phyloP scores from a whole-genome alignment of 2,113 vertebrate genomes.

The Lepisosteus osseus region DNA sequence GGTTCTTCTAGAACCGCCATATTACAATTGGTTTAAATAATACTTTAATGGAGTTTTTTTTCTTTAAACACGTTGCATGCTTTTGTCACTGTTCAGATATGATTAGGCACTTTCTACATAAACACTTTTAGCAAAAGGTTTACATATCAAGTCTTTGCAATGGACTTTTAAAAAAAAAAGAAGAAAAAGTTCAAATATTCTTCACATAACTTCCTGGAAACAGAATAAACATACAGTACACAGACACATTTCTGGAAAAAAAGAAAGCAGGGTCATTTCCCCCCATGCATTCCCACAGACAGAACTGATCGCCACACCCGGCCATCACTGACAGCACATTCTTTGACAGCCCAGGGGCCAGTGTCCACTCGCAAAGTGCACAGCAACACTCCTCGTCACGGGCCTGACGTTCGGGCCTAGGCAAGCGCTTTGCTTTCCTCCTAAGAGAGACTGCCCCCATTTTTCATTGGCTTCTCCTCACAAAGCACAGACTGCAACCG shows the following conservation, averaged over 20 bases:
- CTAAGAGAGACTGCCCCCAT: no score
- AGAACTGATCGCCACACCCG: no score
- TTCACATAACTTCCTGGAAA: constrained; percentile 8
- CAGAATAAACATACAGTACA: constrained; percentile 5
- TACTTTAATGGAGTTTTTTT: constrained; percentile 28
- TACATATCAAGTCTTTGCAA: constrained; percentile 39
- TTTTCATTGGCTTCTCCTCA: no score
- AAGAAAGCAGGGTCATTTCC: neutral
- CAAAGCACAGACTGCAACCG: no score
- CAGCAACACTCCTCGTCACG: no score
- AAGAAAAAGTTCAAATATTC: constrained; percentile 29
- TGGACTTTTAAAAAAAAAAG: constrained; percentile 36
- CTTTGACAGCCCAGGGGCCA: no score
- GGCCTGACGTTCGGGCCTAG: no score
- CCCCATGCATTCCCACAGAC: no score
- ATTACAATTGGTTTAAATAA: neutral
- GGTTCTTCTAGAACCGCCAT: no score
- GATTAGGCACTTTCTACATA: constrained; percentile 75
- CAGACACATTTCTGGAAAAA: constrained; percentile 8
- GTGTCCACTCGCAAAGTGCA: no score
- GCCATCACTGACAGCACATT: no score
- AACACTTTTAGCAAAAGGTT: constrained; percentile 53
- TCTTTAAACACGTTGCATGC: constrained; percentile 39
- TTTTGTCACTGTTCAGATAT: constrained; percentile 49
- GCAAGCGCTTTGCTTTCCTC: no score